Evolutionary conservation across 2,888 invertebrate species (phyloP), one percentile per base, ranked within the genome.

Genomic region (Lasioglossum oenotherae): DNA sequence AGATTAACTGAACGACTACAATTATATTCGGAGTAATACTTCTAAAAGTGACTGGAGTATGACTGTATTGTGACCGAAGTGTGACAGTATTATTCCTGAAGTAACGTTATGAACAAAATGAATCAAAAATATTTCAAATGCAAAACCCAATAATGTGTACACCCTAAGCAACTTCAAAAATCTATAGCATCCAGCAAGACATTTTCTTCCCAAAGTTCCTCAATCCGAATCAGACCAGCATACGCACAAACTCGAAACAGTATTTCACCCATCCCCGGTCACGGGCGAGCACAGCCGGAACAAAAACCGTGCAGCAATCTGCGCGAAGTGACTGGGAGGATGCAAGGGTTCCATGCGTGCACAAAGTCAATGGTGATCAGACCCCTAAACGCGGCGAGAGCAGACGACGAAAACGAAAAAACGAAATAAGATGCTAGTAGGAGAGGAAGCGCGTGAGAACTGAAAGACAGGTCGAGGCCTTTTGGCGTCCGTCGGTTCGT

Each of bases 401-500:
- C 84, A 27, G 31, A 67, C 57, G 31, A 67, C 46, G 53, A 73
- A 64, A 64, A 31, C 12, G 8, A 16, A 16, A 10, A 16, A 16
- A 38, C 16, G 31, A 23, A 38, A 74, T n/a, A 74, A 53, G 53
- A 74, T 19, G 16, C 53, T 4, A 10, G 71, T 35, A 71, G 53
- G 16, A 31, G 31, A 31, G 31, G 64, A 31, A 64, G 2, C 69
- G 86, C 38, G 41, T 53, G 81, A 69, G 75, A 69, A 85, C 78
- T 67, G 27, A 75, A 86, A 86, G 35, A 86, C 80, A 77, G 86
- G 57, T 69, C 76, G 79, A 86, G 35, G 71, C 78, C 74, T 53
- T 85, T 86, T 87, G 73, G 67, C 79, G 44, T 73, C 38, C 78
- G 44, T 83, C 77, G 81, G 74, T 77, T 79, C 84, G 80, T 60